Percentiles rank a stretch among this genome's conserved stretches.
Evolutionary conservation across 2,797 vertebrate species (phyloP).

Genomic region (Chaetophractus vellerosus): DNA sequence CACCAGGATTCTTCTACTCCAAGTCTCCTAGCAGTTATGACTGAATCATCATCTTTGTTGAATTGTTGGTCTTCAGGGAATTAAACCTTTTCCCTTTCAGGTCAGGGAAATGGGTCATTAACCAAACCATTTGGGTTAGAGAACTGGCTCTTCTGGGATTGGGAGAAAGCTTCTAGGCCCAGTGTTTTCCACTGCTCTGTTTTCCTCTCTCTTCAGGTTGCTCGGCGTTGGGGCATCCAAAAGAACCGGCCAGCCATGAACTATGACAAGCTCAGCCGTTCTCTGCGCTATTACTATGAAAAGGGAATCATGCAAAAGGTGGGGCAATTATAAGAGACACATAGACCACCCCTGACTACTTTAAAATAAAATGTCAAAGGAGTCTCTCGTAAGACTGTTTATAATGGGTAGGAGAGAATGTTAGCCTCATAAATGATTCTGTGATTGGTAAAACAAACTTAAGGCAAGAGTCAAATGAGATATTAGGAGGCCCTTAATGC

Average conservation of each 20-base stretch:
- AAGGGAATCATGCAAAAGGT: slow-evolving; percentile 93
- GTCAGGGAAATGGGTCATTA: slow-evolving; percentile 42
- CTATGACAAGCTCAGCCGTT: slow-evolving; percentile 98
- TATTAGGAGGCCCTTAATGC: neutral
- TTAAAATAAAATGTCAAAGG: neutral
- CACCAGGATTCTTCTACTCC: slow-evolving; percentile 57
- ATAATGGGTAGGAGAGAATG: neutral
- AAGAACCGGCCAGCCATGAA: slow-evolving; percentile 99
- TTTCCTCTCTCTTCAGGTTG: slow-evolving; percentile 91
- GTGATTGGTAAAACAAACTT: neutral
- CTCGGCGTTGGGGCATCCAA: slow-evolving; percentile 98
- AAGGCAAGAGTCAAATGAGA: neutral
- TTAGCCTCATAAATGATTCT: neutral
- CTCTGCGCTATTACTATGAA: slow-evolving; percentile 97
- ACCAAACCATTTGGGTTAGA: neutral
- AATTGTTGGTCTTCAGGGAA: slow-evolving; percentile 56
- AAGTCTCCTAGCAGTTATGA: slow-evolving; percentile 4
- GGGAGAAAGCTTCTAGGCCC: neutral
- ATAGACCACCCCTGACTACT: neutral
- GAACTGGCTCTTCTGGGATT: neutral
- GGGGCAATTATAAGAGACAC: neutral
- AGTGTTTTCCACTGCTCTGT: slow-evolving; percentile 34
- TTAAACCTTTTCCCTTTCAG: slow-evolving; percentile 46
- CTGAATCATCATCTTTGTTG: slow-evolving; percentile 69
- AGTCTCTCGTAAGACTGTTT: neutral